Base-by-base conservation (phyloP, 2,888 invertebrate species). In the Matsumyia berberina region DNA sequence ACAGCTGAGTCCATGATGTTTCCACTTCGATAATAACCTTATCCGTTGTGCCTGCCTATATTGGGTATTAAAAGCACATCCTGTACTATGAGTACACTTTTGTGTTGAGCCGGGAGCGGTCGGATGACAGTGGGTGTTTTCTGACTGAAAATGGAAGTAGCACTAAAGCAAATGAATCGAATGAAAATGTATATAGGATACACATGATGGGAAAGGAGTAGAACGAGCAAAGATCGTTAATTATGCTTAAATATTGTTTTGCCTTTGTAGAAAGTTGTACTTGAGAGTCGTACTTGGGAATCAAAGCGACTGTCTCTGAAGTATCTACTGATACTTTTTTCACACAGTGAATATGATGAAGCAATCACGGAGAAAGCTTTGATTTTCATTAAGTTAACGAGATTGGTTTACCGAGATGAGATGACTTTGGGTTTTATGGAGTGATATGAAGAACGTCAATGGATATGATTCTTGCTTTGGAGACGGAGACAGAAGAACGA, bases 1-100 rank as follows among this genome's bases (percentile, higher is more conserved):
- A 49, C 76, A 81, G 39, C 81, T 81, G 64, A 69, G 57, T 70
- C 76, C 76, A 62, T 74, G 69, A 69, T 70, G 69, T 76, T 81
- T 81, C 81, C 76, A 69, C 76, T 76, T 76, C 69, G 81, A 76
- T 70, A 69, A 69, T 60, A 69, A 64, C 69, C 57, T 81, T 69
- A 76, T 81, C 81, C 55, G 42, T 69, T 74, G 66, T 62, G 55
- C 31, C 35, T 70, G 39, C 42, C 55, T 69, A 15, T 39, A 29
- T 60, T 31, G 58, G 19, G 60, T 51, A 39, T 58, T 72, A 15
- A 55, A 57, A 57, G 46, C 33, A 37, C 46, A 51, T 66, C 64
- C 64, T 35, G 2, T 29, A 24, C 57, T 7, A 57, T 17, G 37
- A 53, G 24, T 17, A 24, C n/a, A 29, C n/a, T 19, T 19, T 9